Percentiles rank a stretch among this genome's conserved stretches.
Conservation (phyloP, 1,140 invertebrate species). For the Penaeus indicus region DNA sequence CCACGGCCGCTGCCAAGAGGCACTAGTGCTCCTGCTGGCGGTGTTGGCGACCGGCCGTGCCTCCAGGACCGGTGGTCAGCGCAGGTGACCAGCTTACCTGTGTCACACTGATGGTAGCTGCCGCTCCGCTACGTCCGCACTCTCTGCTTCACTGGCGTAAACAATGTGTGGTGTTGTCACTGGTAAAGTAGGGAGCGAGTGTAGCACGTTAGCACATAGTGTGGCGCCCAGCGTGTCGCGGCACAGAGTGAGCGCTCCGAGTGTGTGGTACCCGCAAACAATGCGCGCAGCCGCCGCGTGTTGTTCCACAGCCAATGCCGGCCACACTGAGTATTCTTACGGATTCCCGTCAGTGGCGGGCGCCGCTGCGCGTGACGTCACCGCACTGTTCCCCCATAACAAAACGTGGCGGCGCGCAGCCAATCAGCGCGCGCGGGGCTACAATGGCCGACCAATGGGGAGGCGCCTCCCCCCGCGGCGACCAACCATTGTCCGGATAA, state of each 20-base stretch:
- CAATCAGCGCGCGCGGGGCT: conserved; percentile 63
- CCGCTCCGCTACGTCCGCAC: conserved; percentile 17
- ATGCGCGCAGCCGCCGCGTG: conserved; percentile 59
- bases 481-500: conserved; percentile 66
- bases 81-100: conserved; percentile 59
- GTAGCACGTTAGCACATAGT: conserved; percentile 60
- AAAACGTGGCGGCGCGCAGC: conserved; percentile 66
- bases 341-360: conserved; percentile 65
- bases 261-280: conserved; percentile 48
- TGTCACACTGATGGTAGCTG: conserved; percentile 38
- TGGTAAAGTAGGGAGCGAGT: conserved; percentile 21
- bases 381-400: conserved; percentile 66
- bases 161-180: conserved; percentile 47
- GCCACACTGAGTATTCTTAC: conserved; percentile 66
- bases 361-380: conserved; percentile 65
- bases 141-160: conserved; percentile 19
- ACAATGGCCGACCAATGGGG: conserved; percentile 66
- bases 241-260: conserved; percentile 52
- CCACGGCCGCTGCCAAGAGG: conserved; percentile 51
- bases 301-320: conserved; percentile 65
- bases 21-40: conserved; percentile 51
- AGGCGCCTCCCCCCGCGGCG: conserved; percentile 60
- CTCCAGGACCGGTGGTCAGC: conserved; percentile 52
- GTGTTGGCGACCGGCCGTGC: conserved; percentile 39
- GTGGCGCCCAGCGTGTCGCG: conserved; percentile 47